A percentile compares a stretch with the other conserved stretches of the same genome.
Evolutionary conservation across 2,113 vertebrate species (phyloP).

Genomic region (Cavia porcellus): DNA sequence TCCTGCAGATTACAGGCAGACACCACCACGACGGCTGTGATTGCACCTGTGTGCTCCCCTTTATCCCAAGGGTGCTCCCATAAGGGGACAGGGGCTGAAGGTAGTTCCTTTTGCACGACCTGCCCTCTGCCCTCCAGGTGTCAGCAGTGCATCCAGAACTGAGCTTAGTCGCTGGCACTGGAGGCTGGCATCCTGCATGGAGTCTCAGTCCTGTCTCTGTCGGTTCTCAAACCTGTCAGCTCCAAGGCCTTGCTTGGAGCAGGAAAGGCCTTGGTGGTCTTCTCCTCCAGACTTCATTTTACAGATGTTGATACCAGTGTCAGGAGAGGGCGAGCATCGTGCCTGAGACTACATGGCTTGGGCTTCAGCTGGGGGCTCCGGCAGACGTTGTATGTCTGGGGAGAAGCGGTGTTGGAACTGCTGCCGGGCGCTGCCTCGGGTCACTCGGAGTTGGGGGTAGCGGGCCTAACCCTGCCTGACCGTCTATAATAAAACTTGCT

Average conservation of each 20-base stretch:
- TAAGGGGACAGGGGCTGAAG: background rate
- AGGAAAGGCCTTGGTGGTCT: background rate
- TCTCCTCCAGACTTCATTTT: background rate
- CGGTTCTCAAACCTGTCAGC: background rate
- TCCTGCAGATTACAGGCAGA: background rate
- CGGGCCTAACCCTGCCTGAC: background rate
- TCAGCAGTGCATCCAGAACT: background rate
- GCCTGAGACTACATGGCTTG: background rate
- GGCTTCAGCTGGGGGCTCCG: background rate
- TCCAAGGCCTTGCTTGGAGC: background rate
- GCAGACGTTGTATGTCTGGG: background rate
- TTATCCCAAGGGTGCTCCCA: background rate
- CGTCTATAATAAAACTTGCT: constrained; percentile 65
- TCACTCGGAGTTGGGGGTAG: background rate
- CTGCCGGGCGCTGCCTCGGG: background rate
- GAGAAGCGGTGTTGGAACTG: background rate
- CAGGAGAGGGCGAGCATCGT: background rate
- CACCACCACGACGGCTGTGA: background rate
- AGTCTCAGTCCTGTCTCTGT: background rate
- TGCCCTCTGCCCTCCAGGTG: background rate
- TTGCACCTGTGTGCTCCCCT: background rate
- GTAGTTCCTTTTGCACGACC: background rate
- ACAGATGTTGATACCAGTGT: background rate
- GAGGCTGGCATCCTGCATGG: background rate
- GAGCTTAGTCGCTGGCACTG: background rate